Evolutionary conservation across 1,140 invertebrate species (phyloP).

Genomic region (Drosophila subpulchrella): DNA sequence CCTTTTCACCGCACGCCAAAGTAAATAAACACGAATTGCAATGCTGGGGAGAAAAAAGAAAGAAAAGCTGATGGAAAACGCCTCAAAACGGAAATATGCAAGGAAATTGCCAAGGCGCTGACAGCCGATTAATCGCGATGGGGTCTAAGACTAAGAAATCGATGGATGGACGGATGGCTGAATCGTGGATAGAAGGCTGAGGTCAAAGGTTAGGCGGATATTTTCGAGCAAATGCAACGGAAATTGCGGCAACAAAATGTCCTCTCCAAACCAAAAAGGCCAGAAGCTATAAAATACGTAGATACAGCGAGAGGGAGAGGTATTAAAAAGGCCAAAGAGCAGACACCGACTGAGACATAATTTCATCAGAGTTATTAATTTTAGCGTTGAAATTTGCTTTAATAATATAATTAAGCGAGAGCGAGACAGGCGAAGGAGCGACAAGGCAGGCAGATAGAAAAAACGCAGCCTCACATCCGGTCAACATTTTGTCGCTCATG

Average conservation of each 20-base stretch:
- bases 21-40: constrained; percentile 65
- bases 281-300: background rate
- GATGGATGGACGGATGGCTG: constrained; percentile 8
- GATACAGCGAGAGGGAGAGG: background rate
- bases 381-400: constrained; percentile 74
- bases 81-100: constrained; percentile 76
- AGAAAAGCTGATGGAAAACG: constrained; percentile 71
- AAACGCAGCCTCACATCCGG: constrained; percentile 81
- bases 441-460: constrained; percentile 25
- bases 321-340: constrained; percentile 15
- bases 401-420: constrained; percentile 72
- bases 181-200: constrained; percentile 4
- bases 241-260: constrained; percentile 67
- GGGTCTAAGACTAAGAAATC: constrained; percentile 14
- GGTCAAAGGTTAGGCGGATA: constrained; percentile 22
- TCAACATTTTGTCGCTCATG: constrained; percentile 81
- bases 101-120: constrained; percentile 77
- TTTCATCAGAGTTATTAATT: constrained; percentile 69
- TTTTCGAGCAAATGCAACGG: constrained; percentile 46
- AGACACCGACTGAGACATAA: constrained; percentile 27
- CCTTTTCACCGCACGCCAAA: constrained; percentile 1
- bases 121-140: constrained; percentile 49
- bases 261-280: constrained; percentile 17
- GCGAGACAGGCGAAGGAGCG: constrained; percentile 19
- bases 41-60: constrained; percentile 34